Evolutionary conservation across 2,113 vertebrate genomes (phyloP).

Genomic region (Micromys minutus): DNA sequence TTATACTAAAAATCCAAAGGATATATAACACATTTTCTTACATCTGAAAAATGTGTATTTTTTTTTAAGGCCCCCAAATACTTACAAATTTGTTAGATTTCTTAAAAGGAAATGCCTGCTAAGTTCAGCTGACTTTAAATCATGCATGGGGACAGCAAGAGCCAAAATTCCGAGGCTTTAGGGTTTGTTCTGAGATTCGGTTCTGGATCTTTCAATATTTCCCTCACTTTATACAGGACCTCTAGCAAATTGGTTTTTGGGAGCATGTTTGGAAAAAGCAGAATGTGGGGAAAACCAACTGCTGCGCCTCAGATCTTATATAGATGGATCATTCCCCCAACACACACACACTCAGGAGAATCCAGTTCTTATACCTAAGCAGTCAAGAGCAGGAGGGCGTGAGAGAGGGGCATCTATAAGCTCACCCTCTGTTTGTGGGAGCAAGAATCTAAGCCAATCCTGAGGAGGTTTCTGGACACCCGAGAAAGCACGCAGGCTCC

Average conservation of each 20-base stretch:
- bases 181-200: neutral
- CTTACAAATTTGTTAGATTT: slow-evolving; percentile 28
- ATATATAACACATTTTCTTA: slow-evolving; percentile 9
- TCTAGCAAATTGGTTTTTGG: slow-evolving; percentile 18
- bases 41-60: neutral
- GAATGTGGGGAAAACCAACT: slow-evolving; percentile 11
- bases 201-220: slow-evolving; percentile 6
- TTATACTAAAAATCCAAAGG: neutral
- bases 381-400: neutral
- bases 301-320: neutral
- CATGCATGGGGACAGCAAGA: neutral
- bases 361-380: neutral
- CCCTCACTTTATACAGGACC: neutral
- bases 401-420: neutral
- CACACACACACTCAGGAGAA: neutral
- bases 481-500: neutral
- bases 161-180: slow-evolving; percentile 9
- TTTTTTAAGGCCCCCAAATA: neutral
- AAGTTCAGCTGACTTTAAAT: neutral
- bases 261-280: slow-evolving; percentile 40
- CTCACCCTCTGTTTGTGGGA: neutral
- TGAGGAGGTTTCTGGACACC: neutral
- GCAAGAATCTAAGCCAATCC: neutral
- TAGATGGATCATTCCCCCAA: neutral
- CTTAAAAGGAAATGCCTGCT: slow-evolving; percentile 6